Evolutionary conservation across 2,888 invertebrate genomes (phyloP).

Genomic region (Pseudococcus longispinus): DNA sequence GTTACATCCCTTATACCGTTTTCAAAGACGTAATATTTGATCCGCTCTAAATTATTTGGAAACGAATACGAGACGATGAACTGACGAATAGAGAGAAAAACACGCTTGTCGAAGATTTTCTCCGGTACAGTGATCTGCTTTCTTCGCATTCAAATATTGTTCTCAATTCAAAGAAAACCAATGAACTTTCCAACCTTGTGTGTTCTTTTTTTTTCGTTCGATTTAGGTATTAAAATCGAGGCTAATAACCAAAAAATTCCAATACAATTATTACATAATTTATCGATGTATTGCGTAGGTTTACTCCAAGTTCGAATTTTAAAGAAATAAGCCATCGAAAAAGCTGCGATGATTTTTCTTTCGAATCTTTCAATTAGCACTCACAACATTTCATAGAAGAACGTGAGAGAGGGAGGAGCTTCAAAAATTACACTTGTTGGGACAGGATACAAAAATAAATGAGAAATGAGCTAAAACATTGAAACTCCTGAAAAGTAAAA

Average conservation of each 20-base stretch:
- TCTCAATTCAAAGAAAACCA: background rate
- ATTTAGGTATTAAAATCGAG: background rate
- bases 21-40: conserved; percentile 18
- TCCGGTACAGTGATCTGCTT: background rate
- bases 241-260: background rate
- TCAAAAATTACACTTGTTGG: too few relatives aligned
- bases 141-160: background rate
- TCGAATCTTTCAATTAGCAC: background rate
- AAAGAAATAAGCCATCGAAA: background rate
- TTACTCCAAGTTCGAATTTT: background rate
- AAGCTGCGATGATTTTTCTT: background rate
- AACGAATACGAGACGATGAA: background rate
- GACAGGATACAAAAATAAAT: too few relatives aligned
- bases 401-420: too few relatives aligned
- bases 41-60: background rate
- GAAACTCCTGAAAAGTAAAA: too few relatives aligned
- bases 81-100: background rate
- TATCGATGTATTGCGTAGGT: background rate
- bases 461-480: too few relatives aligned
- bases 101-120: background rate
- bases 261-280: background rate
- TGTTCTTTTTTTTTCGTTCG: background rate
- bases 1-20: conserved; percentile 15
- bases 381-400: background rate
- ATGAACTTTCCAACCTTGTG: background rate